Conservation (phyloP, 2,797 vertebrate genomes). For the Champsocephalus esox region DNA sequence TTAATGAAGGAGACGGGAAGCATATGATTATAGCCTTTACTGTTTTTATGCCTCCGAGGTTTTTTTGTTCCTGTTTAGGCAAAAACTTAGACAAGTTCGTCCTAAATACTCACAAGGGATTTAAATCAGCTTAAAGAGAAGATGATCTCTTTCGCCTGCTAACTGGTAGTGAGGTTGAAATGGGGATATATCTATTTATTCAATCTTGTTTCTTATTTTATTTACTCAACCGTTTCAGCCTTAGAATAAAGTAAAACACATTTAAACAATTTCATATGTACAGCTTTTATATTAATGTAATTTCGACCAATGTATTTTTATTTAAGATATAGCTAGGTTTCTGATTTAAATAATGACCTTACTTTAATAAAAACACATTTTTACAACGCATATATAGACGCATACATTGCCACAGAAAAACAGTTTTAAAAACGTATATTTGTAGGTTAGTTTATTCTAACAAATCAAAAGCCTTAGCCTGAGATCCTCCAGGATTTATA, state of each 20-base stretch:
- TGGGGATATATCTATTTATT: not conserved
- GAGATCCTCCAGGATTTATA: constrained; percentile 77
- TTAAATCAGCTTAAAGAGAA: constrained; percentile 23
- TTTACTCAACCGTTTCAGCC: not conserved
- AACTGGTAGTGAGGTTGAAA: not conserved
- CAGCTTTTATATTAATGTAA: not conserved
- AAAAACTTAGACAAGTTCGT: not conserved
- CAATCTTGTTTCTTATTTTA: not conserved
- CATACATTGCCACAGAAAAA: constrained; percentile 4
- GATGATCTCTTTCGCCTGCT: constrained; percentile 1
- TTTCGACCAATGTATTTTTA: not conserved
- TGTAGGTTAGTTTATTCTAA: constrained; percentile 62
- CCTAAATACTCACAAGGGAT: constrained; percentile 2
- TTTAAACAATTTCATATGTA: not conserved
- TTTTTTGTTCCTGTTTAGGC: not conserved
- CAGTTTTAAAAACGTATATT: constrained; percentile 29
- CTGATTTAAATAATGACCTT: constrained; percentile 16
- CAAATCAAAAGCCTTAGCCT: constrained; percentile 66
- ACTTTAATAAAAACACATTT: constrained; percentile 1
- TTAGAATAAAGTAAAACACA: not conserved
- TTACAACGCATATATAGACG: not conserved
- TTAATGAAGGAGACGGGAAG: constrained; percentile 18
- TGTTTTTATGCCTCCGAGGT: not conserved
- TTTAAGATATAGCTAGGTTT: not conserved
- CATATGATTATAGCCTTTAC: not conserved